Percentiles rank a stretch among this genome's conserved stretches.
phyloP scores from a whole-genome alignment of 2,113 vertebrate genomes.

The Gambusia affinis region DNA sequence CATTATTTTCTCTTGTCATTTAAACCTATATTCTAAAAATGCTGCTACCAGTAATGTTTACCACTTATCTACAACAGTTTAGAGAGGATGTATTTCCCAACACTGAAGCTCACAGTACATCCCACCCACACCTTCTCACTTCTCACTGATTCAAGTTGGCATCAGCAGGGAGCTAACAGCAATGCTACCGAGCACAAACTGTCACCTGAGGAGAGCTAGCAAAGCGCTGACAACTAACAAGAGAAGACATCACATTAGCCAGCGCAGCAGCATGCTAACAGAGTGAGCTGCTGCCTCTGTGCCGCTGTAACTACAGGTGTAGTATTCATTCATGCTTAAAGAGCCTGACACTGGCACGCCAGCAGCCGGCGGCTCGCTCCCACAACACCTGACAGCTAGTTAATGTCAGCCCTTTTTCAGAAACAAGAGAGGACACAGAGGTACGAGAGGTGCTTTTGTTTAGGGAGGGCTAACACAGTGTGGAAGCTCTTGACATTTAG shows the following conservation, averaged over 20 bases:
- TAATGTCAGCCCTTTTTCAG: slow-evolving; percentile 43
- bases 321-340: slow-evolving; percentile 59
- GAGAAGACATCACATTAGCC: slow-evolving; percentile 64
- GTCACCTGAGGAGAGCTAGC: slow-evolving; percentile 35
- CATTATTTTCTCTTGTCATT: too few relatives aligned
- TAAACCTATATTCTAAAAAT: neutral
- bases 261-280: slow-evolving; percentile 12
- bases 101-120: slow-evolving; percentile 1
- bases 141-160: slow-evolving; percentile 49
- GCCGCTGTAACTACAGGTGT: slow-evolving; percentile 66
- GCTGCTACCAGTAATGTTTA: neutral
- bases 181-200: slow-evolving; percentile 35
- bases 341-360: slow-evolving; percentile 47
- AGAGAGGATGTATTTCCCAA: slow-evolving; percentile 7
- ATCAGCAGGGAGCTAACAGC: slow-evolving; percentile 58
- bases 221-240: slow-evolving; percentile 55
- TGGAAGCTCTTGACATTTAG: slow-evolving; percentile 15
- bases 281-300: slow-evolving; percentile 12
- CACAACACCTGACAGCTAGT: slow-evolving; percentile 61
- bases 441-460: neutral
- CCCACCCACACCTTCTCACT: slow-evolving; percentile 10
- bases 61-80: neutral
- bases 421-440: slow-evolving; percentile 18
- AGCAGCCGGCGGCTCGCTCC: slow-evolving; percentile 34
- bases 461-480: slow-evolving; percentile 9